These are phyloP conservation scores for Cerastis leucographa DNA, from an alignment of 2,888 invertebrate species.

Conservation along the genomic window DNA sequence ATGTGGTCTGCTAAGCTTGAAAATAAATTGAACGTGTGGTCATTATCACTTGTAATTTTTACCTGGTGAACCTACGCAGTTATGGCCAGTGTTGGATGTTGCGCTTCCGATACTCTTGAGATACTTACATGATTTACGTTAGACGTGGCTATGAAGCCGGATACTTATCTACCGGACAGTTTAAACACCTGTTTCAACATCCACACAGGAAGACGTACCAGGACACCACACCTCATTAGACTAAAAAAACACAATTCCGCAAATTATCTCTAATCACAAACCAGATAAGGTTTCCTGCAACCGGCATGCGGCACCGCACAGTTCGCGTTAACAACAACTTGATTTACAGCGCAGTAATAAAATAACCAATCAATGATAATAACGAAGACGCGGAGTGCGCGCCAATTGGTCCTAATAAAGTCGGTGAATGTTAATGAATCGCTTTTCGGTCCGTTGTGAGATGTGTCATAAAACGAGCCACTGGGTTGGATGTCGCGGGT, in stretches of 20 bases:
- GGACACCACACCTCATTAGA: slow-evolving; percentile 1
- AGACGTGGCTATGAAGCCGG: not conserved
- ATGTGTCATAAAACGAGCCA: slow-evolving; percentile 91
- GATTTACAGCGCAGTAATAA: slow-evolving; percentile 67
- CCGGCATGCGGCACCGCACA: slow-evolving; percentile 43
- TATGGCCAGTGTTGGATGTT: not conserved
- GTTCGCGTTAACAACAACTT: slow-evolving; percentile 57
- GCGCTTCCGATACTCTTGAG: not conserved
- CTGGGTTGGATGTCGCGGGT: slow-evolving; percentile 88
- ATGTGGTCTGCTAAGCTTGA: not conserved
- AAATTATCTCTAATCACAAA: slow-evolving; percentile 28
- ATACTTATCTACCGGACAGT: not conserved
- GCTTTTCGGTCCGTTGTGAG: slow-evolving; percentile 83
- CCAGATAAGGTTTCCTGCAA: slow-evolving; percentile 31
- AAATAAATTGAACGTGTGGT: slow-evolving; percentile 10
- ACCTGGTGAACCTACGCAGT: too few species aligned
- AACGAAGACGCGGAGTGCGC: slow-evolving; percentile 72
- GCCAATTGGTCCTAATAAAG: slow-evolving; percentile 88
- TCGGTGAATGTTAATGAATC: slow-evolving; percentile 90
- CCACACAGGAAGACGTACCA: not conserved
- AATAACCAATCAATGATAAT: slow-evolving; percentile 77
- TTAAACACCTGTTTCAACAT: not conserved
- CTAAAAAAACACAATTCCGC: slow-evolving; percentile 26
- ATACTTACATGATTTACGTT: not conserved
- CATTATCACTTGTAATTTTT: slow-evolving; percentile 8